These are phyloP conservation scores for Hephaestus fuliginosus DNA, from an alignment of 2,797 vertebrate genomes.

Conservation along the genomic window DNA sequence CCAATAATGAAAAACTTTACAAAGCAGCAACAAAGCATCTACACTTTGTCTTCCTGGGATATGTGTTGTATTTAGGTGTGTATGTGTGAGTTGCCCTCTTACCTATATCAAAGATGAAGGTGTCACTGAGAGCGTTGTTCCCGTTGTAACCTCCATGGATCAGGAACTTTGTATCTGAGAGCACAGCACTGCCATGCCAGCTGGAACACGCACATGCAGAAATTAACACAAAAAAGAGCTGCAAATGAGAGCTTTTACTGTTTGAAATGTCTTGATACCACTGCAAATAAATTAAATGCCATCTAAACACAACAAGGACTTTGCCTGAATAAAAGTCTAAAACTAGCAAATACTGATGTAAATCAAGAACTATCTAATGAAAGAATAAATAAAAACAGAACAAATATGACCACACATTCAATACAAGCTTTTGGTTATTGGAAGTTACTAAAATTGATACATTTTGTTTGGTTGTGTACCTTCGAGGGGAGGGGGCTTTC, in stretches of 20 bases:
- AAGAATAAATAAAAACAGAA: neutral
- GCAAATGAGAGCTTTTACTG: neutral
- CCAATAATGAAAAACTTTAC: neutral
- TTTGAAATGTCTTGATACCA: neutral
- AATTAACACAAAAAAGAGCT: neutral
- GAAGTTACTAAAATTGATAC: neutral
- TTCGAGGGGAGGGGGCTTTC: slow-evolving; percentile 84
- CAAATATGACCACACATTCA: neutral
- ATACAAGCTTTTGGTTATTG: neutral
- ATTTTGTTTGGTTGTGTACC: slow-evolving; percentile 69
- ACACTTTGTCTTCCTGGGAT: neutral
- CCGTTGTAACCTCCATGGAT: slow-evolving; percentile 89
- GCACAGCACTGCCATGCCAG: slow-evolving; percentile 86
- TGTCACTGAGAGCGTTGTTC: slow-evolving; percentile 83
- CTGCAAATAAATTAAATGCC: neutral
- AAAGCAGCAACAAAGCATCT: neutral
- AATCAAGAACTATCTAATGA: neutral
- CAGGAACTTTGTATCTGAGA: slow-evolving; percentile 86
- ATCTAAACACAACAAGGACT: neutral
- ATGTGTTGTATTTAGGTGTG: neutral
- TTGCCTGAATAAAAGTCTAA: neutral
- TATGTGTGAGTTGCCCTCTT: slow-evolving; percentile 27
- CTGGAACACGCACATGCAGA: slow-evolving; percentile 60
- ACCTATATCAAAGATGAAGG: slow-evolving; percentile 88
- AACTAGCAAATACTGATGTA: neutral